Percentiles rank a stretch among this genome's conserved stretches.
Evolutionary conservation across 2,797 vertebrate genomes (phyloP).

Genomic region (Gymnodraco acuticeps): DNA sequence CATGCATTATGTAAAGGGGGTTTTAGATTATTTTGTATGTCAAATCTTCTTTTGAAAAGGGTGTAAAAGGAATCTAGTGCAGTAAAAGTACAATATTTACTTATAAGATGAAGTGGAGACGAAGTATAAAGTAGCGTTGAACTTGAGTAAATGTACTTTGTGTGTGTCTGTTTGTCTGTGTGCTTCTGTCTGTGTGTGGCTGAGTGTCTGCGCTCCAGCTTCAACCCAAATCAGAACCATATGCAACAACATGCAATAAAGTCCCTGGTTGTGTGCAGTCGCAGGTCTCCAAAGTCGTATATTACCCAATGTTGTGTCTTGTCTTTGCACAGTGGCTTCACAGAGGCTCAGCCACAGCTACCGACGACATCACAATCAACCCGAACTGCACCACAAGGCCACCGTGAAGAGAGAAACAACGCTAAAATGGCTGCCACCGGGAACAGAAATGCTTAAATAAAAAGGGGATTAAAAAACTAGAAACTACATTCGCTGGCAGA

Average conservation of each 20-base stretch:
- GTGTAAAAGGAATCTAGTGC: too few relatives aligned
- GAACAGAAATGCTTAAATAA: background rate
- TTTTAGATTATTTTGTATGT: too few relatives aligned
- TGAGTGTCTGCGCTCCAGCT: conserved; percentile 53
- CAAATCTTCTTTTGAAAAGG: too few relatives aligned
- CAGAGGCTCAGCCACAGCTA: conserved; percentile 69
- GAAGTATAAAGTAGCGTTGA: too few relatives aligned
- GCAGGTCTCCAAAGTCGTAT: conserved; percentile 69
- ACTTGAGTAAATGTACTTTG: background rate
- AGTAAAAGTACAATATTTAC: too few relatives aligned
- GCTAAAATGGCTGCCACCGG: conserved; percentile 66
- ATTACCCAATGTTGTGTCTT: conserved; percentile 76
- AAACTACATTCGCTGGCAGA: background rate
- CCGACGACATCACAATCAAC: conserved; percentile 71
- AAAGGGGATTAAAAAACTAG: too few relatives aligned
- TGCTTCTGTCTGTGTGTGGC: conserved; percentile 10
- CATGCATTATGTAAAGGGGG: too few relatives aligned
- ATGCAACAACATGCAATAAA: conserved; percentile 78
- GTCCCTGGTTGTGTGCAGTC: conserved; percentile 64
- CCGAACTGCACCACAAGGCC: conserved; percentile 69
- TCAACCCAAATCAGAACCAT: conserved; percentile 73
- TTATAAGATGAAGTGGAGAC: too few relatives aligned
- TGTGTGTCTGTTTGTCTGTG: too few relatives aligned
- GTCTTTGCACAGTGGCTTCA: conserved; percentile 70
- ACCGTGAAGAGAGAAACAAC: conserved; percentile 46